phyloP scores from a whole-genome alignment of 2,113 vertebrate species.

The Galeopterus variegatus region DNA sequence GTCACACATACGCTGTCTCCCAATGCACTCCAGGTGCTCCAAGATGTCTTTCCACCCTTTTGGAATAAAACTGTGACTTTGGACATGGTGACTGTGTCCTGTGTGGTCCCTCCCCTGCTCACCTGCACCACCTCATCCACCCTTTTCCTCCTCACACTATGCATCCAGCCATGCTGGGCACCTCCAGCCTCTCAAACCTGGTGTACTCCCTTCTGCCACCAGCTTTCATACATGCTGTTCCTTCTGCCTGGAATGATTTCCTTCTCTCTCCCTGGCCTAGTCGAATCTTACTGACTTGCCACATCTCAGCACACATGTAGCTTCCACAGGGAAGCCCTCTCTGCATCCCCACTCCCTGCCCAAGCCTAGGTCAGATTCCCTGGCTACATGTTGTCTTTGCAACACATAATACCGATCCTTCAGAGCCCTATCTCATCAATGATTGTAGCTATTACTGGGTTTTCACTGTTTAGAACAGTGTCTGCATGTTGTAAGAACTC shows the following conservation, averaged over 20 bases:
- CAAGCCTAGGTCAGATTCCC: background rate
- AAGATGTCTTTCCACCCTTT: background rate
- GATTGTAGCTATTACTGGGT: background rate
- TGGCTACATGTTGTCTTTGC: background rate
- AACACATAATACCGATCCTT: background rate
- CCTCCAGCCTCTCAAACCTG: no score
- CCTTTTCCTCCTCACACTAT: background rate
- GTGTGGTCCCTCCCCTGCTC: background rate
- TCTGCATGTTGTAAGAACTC: background rate
- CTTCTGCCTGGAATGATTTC: background rate
- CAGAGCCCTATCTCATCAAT: no score
- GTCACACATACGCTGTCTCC: background rate
- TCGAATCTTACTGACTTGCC: background rate
- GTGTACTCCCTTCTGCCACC: no score
- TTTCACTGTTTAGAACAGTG: background rate
- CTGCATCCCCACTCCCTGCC: accelerated
- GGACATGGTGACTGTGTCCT: background rate
- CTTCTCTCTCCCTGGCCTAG: background rate
- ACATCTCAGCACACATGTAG: background rate
- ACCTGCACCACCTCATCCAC: background rate
- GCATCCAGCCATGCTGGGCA: background rate
- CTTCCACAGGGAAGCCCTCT: background rate
- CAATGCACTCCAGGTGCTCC: background rate
- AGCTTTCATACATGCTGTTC: background rate
- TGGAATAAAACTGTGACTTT: no score